Conservation (phyloP, 2,888 invertebrate genomes). For the Anoncus sp. region DNA sequence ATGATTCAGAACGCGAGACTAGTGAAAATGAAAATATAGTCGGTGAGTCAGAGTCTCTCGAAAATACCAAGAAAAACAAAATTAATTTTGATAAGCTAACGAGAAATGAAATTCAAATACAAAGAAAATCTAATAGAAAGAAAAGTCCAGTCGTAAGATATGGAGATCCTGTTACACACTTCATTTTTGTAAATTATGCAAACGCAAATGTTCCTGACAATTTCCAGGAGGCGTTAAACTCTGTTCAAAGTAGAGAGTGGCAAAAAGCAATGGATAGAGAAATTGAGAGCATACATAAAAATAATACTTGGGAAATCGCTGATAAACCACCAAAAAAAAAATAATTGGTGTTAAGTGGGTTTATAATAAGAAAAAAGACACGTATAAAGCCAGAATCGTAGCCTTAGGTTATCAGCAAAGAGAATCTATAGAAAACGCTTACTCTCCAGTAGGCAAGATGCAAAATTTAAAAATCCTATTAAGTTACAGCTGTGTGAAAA, state of each 20-base stretch:
- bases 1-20: constrained; percentile 1
- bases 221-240: constrained; percentile 19
- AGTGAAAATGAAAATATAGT: neutral
- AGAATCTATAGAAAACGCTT: too few species aligned
- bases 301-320: constrained; percentile 15
- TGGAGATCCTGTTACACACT: neutral
- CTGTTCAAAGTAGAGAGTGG: constrained; percentile 11
- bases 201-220: constrained; percentile 10
- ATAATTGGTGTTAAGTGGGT: constrained; percentile 18
- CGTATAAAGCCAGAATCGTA: too few species aligned
- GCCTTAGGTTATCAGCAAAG: too few species aligned
- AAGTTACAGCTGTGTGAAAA: too few species aligned
- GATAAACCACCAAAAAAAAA: neutral
- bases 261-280: constrained; percentile 15
- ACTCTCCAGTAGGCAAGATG: too few species aligned
- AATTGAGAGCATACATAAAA: constrained; percentile 7
- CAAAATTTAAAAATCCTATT: too few species aligned
- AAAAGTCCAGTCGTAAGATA: constrained; percentile 19
- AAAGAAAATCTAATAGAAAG: constrained; percentile 8
- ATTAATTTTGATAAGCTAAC: too few species aligned
- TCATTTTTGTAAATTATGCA: constrained; percentile 24
- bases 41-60: too few species aligned
- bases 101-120: neutral
- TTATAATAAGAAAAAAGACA: constrained; percentile 69
- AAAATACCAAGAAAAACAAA: too few species aligned